Evolutionary conservation across 1,140 invertebrate species (phyloP), one percentile per base, ranked within the genome.

Genomic region (Diorhabda sublineata): DNA sequence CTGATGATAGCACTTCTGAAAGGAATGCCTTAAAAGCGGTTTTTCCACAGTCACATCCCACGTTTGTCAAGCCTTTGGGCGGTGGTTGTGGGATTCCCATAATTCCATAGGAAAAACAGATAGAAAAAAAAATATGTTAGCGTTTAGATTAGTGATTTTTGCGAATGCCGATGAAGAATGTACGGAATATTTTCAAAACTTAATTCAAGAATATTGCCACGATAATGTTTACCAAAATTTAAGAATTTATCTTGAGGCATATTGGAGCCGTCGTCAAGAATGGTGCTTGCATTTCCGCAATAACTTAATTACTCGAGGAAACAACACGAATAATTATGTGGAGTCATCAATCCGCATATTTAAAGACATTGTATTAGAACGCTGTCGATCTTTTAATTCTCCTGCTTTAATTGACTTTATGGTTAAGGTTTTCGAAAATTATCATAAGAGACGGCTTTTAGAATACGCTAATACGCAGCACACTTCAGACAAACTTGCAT

Each of bases 301-400:
- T 45, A 8, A 47, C 42, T 6, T 44, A 67, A n/a, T 47, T 26
- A 61, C 42, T 26, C 9, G 62, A 60, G 69, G 69, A 9, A 66
- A 70, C 11, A 70, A 61, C 52, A 70, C 69, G 8, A 70, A 70
- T 62, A 70, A 70, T 61, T 45, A 43, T 41, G 47, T 67, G n/a
- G 58, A 70, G 52, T n/a, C 61, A 4, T 70, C 65, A 5, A 67
- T 70, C 5, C 45, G 69, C 9, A 43, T 70, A 52, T 70, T 67
- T 62, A 70, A 70, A 62, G 69, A 67, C 45, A 58, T 67, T 8
- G 47, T 66, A 60, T 63, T 67, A 9, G 41, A 57, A 26, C 67
- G 69, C 57, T 70, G 64, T 58, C 67, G 67, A 63, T 58, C 47
- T 67, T 70, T 66, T 67, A 70, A 70, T 26, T 64, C 9, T 64